Evolutionary conservation across 2,888 invertebrate genomes (phyloP), one percentile per base, ranked within the genome.

Genomic region (Drosophila buzzatii): DNA sequence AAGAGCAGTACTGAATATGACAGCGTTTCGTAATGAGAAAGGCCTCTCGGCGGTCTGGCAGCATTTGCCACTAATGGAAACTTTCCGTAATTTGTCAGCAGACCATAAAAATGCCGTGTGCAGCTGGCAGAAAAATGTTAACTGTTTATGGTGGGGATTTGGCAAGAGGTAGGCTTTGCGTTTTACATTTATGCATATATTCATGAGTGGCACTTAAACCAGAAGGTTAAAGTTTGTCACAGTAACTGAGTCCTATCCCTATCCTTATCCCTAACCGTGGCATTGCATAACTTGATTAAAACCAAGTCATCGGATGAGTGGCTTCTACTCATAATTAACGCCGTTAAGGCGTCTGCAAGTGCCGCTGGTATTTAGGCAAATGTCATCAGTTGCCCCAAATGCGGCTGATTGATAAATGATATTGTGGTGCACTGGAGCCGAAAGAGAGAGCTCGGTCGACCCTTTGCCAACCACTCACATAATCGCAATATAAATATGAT

Each of bases 81-180:
- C 73, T 78, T 88, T 73, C 69, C 76, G 82, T 82, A 85, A 85
- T 87, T 85, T 85, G 85, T 79, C 88, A 85, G 81, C 85, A 88
- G 88, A 83, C 85, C 81, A 80, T 81, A 80, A 85, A 84, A 85
- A 70, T 52, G n/a, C 41, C 20, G 57, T 78, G 68, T 80, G 80
- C 80, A 81, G 74, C 67, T 72, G 67, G 76, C 61, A 74, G 69
- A 82, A 79, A 84, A 79, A 82, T 79, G 73, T 79, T 76, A 73
- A 74, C 76, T 81, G 78, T 76, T 78, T 81, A 63, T 27, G 51
- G 47, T n/a, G 31, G 35, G 53, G 52, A 27, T 35, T 60, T 37
- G 64, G 55, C 12, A 20, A 20, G 1, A 10, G 20, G 10, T 44
- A 27, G 44, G 56, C 27, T 58, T 18, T 18, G 31, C 20, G 20